A percentile compares a stretch with the other conserved stretches of the same genome.
Conservation (phyloP, 2,888 invertebrate species). For the Cheilosia soror region DNA sequence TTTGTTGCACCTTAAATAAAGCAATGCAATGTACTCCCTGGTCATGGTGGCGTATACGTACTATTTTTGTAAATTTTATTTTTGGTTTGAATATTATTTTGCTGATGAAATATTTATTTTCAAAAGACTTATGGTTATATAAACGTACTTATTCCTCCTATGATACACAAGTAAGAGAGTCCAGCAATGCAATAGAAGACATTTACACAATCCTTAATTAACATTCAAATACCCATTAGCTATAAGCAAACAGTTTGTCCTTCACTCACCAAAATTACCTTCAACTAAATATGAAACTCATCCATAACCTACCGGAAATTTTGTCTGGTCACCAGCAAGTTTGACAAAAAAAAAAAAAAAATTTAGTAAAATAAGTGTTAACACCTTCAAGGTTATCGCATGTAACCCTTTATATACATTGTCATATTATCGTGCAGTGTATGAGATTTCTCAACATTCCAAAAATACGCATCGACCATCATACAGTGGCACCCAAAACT, state of each 20-base stretch:
- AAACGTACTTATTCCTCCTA: too few relatives aligned
- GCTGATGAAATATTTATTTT: too few relatives aligned
- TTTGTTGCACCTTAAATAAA: too few relatives aligned
- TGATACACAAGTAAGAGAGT: too few relatives aligned
- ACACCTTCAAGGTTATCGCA: constrained; percentile 56
- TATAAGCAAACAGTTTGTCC: constrained; percentile 14
- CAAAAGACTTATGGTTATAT: too few relatives aligned
- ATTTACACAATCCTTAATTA: not conserved
- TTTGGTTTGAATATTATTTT: too few relatives aligned
- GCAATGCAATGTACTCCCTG: too few relatives aligned
- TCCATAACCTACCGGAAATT: constrained; percentile 51
- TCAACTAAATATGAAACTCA: constrained; percentile 35
- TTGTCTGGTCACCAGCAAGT: constrained; percentile 19
- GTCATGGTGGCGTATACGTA: too few relatives aligned
- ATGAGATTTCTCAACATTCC: constrained; percentile 50
- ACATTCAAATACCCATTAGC: constrained; percentile 1
- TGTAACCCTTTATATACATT: constrained; percentile 37
- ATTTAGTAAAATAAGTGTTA: constrained; percentile 46
- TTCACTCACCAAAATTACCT: constrained; percentile 35
- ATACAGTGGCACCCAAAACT: constrained; percentile 11
- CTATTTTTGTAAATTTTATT: too few relatives aligned
- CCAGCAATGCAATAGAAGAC: not conserved
- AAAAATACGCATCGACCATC: constrained; percentile 30
- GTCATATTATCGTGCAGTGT: constrained; percentile 14
- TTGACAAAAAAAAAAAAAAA: constrained; percentile 29